phyloP scores from a whole-genome alignment of 2,113 vertebrate genomes.

The Felis catus region F.catus_Fca126_mat1.0 CM031412.1:76037001-76037500 shows the following conservation, averaged over 20 bases:
- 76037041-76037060: background rate
- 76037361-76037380: background rate
- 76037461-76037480: background rate
- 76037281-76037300: background rate
- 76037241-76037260: background rate
- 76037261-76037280: background rate
- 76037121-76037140: background rate
- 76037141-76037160: background rate
- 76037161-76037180: background rate
- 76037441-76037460: background rate
- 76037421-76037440: background rate
- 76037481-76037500: background rate
- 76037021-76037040: fast-evolving
- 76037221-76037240: background rate
- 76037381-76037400: fast-evolving
- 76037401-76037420: background rate
- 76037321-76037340: fast-evolving
- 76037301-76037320: background rate
- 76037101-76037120: too few species aligned
- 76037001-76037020: background rate
- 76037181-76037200: background rate
- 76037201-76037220: background rate
- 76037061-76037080: background rate
- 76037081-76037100: fast-evolving
- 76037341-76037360: background rate